Evolutionary conservation across 2,113 vertebrate genomes (phyloP).

Genomic region (Menidia beryllina): DNA sequence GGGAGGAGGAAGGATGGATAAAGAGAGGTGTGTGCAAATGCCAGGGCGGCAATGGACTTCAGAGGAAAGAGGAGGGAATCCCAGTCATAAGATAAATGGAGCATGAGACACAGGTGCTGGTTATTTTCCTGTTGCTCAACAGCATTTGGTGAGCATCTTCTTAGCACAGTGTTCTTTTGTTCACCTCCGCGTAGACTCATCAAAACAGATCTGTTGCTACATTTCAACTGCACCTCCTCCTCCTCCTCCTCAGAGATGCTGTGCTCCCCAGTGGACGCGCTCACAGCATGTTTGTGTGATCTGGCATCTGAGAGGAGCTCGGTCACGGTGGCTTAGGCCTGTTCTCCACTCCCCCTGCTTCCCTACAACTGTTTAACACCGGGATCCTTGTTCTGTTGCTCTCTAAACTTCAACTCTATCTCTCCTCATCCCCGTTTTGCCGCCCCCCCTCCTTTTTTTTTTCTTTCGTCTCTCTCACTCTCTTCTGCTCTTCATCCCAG

Average conservation of each 20-base stretch:
- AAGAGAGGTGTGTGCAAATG: constrained; percentile 25
- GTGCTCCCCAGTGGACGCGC: constrained; percentile 22
- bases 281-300: constrained; percentile 24
- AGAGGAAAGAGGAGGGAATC: too few relatives aligned
- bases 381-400: constrained; percentile 51
- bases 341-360: constrained; percentile 42
- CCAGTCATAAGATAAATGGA: too few relatives aligned
- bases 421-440: neutral
- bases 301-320: constrained; percentile 57
- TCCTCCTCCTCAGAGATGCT: constrained; percentile 19
- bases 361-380: constrained; percentile 49
- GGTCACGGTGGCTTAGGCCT: constrained; percentile 59
- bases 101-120: neutral
- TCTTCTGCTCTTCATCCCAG: constrained; percentile 26
- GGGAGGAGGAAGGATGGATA: constrained; percentile 21
- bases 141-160: neutral
- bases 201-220: constrained; percentile 7
- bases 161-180: neutral
- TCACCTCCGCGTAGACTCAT: neutral
- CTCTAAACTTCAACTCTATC: constrained; percentile 34
- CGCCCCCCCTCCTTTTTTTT: neutral
- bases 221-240: neutral
- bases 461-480: constrained; percentile 18
- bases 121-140: neutral
- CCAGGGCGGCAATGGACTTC: neutral